These are phyloP conservation scores for Shargacucullia verbasci DNA, from an alignment of 2,888 invertebrate genomes.

Conservation along the genomic window DNA sequence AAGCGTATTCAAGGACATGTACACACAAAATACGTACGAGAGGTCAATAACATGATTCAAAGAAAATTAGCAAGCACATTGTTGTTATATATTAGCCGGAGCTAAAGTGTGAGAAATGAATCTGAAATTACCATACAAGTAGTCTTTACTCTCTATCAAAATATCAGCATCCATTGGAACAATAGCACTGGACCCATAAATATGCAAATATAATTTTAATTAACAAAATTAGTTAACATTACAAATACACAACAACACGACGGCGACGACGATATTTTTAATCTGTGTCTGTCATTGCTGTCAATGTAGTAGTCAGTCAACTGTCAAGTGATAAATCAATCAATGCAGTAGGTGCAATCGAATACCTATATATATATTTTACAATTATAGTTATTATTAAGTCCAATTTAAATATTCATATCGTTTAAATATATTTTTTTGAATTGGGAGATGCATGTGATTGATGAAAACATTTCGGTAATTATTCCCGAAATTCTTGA, in stretches of 20 bases:
- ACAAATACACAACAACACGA: slow-evolving; percentile 55
- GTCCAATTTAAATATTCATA: no score
- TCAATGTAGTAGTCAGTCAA: no score
- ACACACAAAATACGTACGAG: slow-evolving; percentile 56
- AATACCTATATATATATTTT: slow-evolving; percentile 13
- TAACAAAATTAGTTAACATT: slow-evolving; percentile 32
- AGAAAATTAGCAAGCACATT: slow-evolving; percentile 61
- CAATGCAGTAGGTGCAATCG: slow-evolving; percentile 17
- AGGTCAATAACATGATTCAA: slow-evolving; percentile 68
- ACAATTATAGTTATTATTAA: background rate
- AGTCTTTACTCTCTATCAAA: slow-evolving; percentile 76
- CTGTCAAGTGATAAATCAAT: background rate
- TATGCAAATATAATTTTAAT: slow-evolving; percentile 24
- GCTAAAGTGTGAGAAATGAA: slow-evolving; percentile 32
- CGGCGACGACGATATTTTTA: slow-evolving; percentile 35
- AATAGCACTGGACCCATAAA: slow-evolving; percentile 36
- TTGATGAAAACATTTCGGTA: no score
- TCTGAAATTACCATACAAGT: slow-evolving; percentile 76
- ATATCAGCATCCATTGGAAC: slow-evolving; percentile 85
- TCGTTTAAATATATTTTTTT: no score
- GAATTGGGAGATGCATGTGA: no score
- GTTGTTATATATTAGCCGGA: slow-evolving; percentile 67
- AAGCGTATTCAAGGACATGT: slow-evolving; percentile 72
- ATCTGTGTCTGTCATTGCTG: slow-evolving; percentile 31
- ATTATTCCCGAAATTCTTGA: no score